Evolutionary conservation across 1,140 invertebrate genomes (phyloP).

Genomic region (Stegodyphus dumicola): DNA sequence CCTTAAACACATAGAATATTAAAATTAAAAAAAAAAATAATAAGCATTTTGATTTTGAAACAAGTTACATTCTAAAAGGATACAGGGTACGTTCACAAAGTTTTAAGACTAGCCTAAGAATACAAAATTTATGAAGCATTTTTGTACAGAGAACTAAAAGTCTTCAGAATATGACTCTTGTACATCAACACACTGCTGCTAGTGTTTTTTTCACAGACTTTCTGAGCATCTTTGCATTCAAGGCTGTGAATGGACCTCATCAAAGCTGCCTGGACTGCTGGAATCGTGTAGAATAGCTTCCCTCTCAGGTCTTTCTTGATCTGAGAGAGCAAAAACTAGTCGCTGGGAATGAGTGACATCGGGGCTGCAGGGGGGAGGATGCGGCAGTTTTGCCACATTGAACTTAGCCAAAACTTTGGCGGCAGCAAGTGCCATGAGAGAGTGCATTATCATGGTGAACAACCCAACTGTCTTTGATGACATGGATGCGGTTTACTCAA

Average conservation of each 20-base stretch:
- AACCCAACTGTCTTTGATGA: no score
- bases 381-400: background rate
- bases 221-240: background rate
- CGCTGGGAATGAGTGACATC: no score
- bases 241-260: background rate
- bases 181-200: no score
- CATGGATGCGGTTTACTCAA: no score
- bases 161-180: background rate
- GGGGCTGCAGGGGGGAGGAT: background rate
- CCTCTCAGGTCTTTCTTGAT: background rate
- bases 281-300: background rate
- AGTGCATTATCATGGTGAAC: no score
- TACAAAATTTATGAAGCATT: background rate
- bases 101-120: background rate
- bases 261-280: background rate
- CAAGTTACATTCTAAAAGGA: no score
- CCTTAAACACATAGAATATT: no score
- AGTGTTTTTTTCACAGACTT: background rate
- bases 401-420: background rate
- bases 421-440: no score
- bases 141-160: background rate
- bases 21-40: no score
- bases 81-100: no score
- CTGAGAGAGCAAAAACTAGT: background rate
- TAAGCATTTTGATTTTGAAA: no score